Evolutionary conservation across 2,888 invertebrate genomes (phyloP), one percentile per base, ranked within the genome.

Genomic region (Ashinkailepas kermadecensis): DNA sequence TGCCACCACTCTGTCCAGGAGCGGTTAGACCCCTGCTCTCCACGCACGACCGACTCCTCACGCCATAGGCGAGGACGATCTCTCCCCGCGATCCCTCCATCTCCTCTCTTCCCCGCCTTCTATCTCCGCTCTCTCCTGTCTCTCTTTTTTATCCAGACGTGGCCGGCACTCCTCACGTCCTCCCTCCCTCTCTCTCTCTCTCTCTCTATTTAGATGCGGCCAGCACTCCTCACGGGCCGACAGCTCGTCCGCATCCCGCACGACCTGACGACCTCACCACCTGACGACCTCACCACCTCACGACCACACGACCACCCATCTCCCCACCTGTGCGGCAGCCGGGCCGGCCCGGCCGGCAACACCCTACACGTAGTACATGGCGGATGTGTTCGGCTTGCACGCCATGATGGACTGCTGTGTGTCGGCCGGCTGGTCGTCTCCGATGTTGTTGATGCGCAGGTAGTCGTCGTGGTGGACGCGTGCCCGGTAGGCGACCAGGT

Each of bases 391-490:
- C 2, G 78, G n/a, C 23, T 18, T n/a, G 78, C 78, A 78, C 12
- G 78, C 78, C 0, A 0, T n/a, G 23, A 58, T 56, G 13, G 78
- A 21, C 12, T 57, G 12, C 57, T 57, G 12, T 1, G 13, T n/a
- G 8, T n/a, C 12, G 2, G 78, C 21, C 13, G 57, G 58, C 2
- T 13, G n/a, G 57, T 78, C 78, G 12, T 78, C 78, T n/a, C 3
- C 23, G 57, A 78, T 57, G 23, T 23, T 56, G 78, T 78, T 78
- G 78, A 58, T 58, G 23, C 57, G 57, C 58, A 78, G 58, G 58
- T 13, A 78, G 78, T 78, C 84, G 84, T 89, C 89, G 81, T 88
- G 86, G 62, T 85, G 86, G 80, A 84, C 85, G 59, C 85, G 84
- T 3, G 85, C 86, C n/a, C 85, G 82, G 67, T 84, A 86, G 18